Base-by-base conservation (phyloP, 2,888 invertebrate species). In the Pristionchus fissidentatus region DNA sequence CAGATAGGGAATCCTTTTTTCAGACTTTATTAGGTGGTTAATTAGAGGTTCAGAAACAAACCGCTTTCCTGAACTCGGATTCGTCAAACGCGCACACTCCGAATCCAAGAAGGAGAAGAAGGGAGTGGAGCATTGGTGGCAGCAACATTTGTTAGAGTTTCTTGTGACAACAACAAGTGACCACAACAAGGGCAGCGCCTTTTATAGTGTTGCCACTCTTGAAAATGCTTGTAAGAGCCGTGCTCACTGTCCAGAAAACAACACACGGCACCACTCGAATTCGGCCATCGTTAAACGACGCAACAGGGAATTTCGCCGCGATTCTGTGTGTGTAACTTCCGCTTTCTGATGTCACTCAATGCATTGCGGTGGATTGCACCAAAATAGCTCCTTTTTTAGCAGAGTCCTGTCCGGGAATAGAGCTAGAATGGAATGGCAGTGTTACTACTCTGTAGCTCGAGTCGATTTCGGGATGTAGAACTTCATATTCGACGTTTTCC, bases 191-290 rank as follows among this genome's bases (percentile, higher is more conserved):
- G n/a, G n/a, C n/a, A n/a, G n/a, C n/a, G n/a, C 8, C 70, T 70
- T 70, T 70, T 70, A 70, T 70, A 70, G 70, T 70, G 70, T 32
- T 70, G 70, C n/a, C 70, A 70, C 70, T 70, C 70, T 70, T 41
- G 41, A 70, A 70, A 41, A 10, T 29, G 32, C 35, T 7, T 29
- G 19, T 15, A 3, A 62, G 26, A 4, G n/a, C 13, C 70, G 70
- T 70, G 70, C 43, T n/a, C n/a, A 70, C 38, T 70, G 70, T 70
- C 70, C 70, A 70, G 38, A 38, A n/a, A 70, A 70, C 70, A 70
- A 70, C 70, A n/a, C n/a, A 43, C 29, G 32, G n/a, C 10, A 13
- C 8, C 70, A 70, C 38, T 70, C 70, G 35, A 35, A 41, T 66
- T 70, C 41, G 70, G 70, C 70, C 70, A 70, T 70, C 66, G 3